Percentiles rank a stretch among this genome's conserved stretches.
Conservation (phyloP, 2,797 vertebrate genomes). For the Babyrousa celebensis region DNA sequence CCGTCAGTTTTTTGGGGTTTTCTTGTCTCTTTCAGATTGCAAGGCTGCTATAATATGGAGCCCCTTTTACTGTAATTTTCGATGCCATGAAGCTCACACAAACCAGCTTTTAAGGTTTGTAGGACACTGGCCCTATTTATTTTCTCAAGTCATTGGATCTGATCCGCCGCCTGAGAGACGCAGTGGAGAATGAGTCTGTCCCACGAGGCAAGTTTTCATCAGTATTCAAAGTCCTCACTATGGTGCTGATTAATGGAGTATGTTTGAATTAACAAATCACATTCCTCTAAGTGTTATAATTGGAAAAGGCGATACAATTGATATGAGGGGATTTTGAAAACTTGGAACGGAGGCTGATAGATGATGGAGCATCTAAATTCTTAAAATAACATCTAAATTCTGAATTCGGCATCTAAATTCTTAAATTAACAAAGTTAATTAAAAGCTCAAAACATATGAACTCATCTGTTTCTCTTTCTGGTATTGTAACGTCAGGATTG, state of each 20-base stretch:
- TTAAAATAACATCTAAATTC: conserved; percentile 38
- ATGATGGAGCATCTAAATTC: not conserved
- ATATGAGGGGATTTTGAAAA: not conserved
- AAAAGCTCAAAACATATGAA: not conserved
- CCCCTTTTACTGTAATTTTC: not conserved
- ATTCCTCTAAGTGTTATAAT: not conserved
- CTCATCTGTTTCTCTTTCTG: not conserved
- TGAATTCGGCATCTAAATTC: conserved; percentile 17
- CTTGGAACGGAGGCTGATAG: not conserved
- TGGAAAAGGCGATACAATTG: not conserved
- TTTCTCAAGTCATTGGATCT: not conserved
- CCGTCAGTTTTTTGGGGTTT: not conserved
- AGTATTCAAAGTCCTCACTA: rapidly evolving
- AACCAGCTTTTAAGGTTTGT: not conserved
- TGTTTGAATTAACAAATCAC: not conserved
- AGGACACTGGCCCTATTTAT: rapidly evolving
- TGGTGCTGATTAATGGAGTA: not conserved
- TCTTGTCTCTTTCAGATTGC: not conserved
- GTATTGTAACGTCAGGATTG: not conserved
- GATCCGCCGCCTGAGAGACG: not conserved
- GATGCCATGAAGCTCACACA: not conserved
- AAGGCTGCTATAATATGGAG: not conserved
- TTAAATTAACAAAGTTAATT: conserved; percentile 1
- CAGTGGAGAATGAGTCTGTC: rapidly evolving
- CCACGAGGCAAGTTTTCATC: not conserved